phyloP scores from a whole-genome alignment of 2,888 invertebrate genomes.

The Apocheima hispidaria region DNA sequence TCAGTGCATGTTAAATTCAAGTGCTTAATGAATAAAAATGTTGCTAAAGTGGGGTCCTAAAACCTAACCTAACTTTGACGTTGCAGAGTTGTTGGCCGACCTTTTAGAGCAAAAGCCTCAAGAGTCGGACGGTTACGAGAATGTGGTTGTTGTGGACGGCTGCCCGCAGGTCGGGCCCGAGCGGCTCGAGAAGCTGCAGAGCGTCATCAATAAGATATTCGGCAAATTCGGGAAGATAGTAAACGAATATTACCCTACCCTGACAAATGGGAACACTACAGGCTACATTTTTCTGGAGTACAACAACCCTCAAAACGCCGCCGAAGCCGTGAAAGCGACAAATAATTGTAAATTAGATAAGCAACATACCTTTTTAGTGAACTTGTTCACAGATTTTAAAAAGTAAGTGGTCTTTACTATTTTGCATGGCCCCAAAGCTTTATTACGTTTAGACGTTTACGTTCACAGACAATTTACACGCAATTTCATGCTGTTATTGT shows the following conservation, averaged over 20 bases:
- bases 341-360: slow-evolving; percentile 98
- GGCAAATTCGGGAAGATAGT: slow-evolving; percentile 94
- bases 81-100: slow-evolving; percentile 96
- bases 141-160: slow-evolving; percentile 98
- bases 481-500: background rate
- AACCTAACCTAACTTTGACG: slow-evolving; percentile 85
- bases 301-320: slow-evolving; percentile 92
- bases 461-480: too few relatives aligned
- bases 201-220: slow-evolving; percentile 96
- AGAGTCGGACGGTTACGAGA: slow-evolving; percentile 98
- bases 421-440: background rate
- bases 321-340: slow-evolving; percentile 94
- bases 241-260: slow-evolving; percentile 95
- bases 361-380: slow-evolving; percentile 96
- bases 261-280: slow-evolving; percentile 93
- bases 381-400: slow-evolving; percentile 97
- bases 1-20: slow-evolving; percentile 30
- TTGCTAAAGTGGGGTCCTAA: slow-evolving; percentile 44
- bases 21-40: slow-evolving; percentile 32
- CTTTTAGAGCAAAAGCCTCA: slow-evolving; percentile 95
- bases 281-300: slow-evolving; percentile 98
- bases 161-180: slow-evolving; percentile 97
- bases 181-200: slow-evolving; percentile 95
- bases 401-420: slow-evolving; percentile 87
- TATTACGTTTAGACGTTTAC: background rate